Evolutionary conservation across 1,140 invertebrate genomes (phyloP).

Genomic region (Zaprionus gabonicus): DNA sequence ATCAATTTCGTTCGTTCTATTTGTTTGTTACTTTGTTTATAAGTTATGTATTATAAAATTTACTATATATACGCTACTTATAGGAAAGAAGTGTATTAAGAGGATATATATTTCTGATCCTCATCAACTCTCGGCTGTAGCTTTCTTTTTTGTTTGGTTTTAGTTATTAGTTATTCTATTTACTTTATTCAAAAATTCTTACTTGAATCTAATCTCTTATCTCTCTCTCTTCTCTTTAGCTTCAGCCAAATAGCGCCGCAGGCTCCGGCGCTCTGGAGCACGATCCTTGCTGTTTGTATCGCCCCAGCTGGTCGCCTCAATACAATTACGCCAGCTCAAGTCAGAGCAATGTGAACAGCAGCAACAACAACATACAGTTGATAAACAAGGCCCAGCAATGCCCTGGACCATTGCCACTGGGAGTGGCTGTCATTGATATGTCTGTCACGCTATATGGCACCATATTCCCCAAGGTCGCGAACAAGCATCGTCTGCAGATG

Average conservation of each 20-base stretch:
- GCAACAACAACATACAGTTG: slow-evolving; percentile 80
- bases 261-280: slow-evolving; percentile 98
- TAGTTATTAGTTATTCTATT: not conserved
- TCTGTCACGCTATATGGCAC: slow-evolving; percentile 96
- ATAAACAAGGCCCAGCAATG: slow-evolving; percentile 78
- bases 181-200: not conserved
- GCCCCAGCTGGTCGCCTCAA: slow-evolving; percentile 77
- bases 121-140: no score
- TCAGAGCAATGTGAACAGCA: slow-evolving; percentile 75
- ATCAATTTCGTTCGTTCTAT: not conserved
- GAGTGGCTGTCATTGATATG: slow-evolving; percentile 98
- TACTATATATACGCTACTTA: no score
- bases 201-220: not conserved
- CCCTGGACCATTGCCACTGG: slow-evolving; percentile 94
- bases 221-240: slow-evolving; percentile 84
- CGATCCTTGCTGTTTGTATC: slow-evolving; percentile 96
- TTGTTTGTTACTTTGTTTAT: not conserved
- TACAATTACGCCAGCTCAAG: slow-evolving; percentile 80
- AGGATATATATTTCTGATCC: no score
- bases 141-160: not conserved
- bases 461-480: slow-evolving; percentile 96
- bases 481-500: slow-evolving; percentile 98
- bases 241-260: slow-evolving; percentile 95
- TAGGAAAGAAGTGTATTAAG: no score
- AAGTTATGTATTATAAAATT: not conserved